These are phyloP conservation scores for Coleophora deauratella DNA, from an alignment of 2,888 invertebrate species.

Conservation along the genomic window DNA sequence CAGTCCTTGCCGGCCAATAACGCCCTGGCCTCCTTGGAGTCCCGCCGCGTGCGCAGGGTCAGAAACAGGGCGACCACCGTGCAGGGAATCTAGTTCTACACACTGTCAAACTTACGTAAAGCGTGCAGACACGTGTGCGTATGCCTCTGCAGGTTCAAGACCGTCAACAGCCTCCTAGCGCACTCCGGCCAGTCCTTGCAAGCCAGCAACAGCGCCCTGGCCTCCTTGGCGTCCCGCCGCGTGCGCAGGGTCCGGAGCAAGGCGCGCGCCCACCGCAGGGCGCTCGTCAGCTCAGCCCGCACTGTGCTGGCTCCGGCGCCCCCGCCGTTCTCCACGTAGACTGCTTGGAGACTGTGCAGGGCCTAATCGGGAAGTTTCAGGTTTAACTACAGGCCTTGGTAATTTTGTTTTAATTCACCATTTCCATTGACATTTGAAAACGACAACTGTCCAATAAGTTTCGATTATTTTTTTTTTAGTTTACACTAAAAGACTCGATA, in stretches of 20 bases:
- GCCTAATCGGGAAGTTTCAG: constrained; percentile 68
- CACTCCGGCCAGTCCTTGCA: constrained; percentile 93
- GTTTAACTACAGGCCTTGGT: too few relatives aligned
- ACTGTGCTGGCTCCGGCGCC: constrained; percentile 73
- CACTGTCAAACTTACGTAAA: constrained; percentile 68
- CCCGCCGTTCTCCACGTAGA: constrained; percentile 88
- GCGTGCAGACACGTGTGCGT: constrained; percentile 86
- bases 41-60: constrained; percentile 80
- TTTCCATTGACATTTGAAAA: too few relatives aligned
- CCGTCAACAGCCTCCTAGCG: constrained; percentile 87
- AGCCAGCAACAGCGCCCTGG: constrained; percentile 77
- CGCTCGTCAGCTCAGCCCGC: constrained; percentile 90
- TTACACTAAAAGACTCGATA: too few relatives aligned
- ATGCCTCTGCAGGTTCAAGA: constrained; percentile 88
- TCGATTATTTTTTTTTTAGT: too few relatives aligned
- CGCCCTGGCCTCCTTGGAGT: constrained; percentile 78
- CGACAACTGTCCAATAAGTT: too few relatives aligned
- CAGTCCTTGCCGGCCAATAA: constrained; percentile 86
- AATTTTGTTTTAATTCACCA: neutral
- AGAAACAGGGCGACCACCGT: constrained; percentile 82
- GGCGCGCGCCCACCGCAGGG: constrained; percentile 84
- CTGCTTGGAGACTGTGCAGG: constrained; percentile 91
- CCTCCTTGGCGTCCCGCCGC: constrained; percentile 78
- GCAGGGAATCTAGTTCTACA: too few relatives aligned
- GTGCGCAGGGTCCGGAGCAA: constrained; percentile 81